A percentile compares a stretch with the other conserved stretches of the same genome.
These are phyloP conservation scores for Opisthocomus hoazin DNA, from an alignment of 2,113 vertebrate species.

Conservation along the genomic window DNA sequence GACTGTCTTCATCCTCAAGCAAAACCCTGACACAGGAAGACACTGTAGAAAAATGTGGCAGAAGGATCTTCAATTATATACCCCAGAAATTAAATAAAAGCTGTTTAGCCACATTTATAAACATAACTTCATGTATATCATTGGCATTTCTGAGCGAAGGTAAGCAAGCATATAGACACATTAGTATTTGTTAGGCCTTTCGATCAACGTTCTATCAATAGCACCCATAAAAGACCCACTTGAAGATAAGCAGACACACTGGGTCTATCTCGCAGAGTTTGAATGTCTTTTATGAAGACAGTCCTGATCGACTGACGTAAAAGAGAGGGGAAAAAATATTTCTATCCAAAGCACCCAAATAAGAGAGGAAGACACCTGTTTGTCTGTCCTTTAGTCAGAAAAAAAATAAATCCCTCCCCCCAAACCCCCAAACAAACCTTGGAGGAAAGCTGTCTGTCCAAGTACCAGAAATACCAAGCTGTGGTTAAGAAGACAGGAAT, in stretches of 20 bases:
- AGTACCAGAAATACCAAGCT: not conserved
- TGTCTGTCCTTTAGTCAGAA: not conserved
- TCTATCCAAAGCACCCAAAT: not conserved
- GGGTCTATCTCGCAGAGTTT: not conserved
- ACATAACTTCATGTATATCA: not conserved
- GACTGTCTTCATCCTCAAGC: not conserved
- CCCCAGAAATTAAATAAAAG: not conserved
- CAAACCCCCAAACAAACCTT: not conserved
- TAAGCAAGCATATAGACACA: not conserved
- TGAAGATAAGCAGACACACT: not conserved
- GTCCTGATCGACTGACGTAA: not conserved
- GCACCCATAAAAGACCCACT: not conserved
- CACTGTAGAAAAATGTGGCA: not conserved
- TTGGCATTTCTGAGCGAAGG: not conserved
- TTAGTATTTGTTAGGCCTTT: not conserved
- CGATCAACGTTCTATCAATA: too few relatives aligned
- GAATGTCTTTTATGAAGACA: not conserved
- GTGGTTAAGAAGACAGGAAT: not conserved
- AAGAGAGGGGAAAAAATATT: rapidly evolving
- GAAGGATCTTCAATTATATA: not conserved
- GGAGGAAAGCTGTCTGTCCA: not conserved
- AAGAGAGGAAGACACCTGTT: not conserved
- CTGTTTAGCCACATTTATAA: not conserved
- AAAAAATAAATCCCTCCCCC: too few relatives aligned
- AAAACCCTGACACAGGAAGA: not conserved